Evolutionary conservation across 2,797 vertebrate species (phyloP), one percentile per base, ranked within the genome.

Genomic region (Taeniopygia guttata): DNA sequence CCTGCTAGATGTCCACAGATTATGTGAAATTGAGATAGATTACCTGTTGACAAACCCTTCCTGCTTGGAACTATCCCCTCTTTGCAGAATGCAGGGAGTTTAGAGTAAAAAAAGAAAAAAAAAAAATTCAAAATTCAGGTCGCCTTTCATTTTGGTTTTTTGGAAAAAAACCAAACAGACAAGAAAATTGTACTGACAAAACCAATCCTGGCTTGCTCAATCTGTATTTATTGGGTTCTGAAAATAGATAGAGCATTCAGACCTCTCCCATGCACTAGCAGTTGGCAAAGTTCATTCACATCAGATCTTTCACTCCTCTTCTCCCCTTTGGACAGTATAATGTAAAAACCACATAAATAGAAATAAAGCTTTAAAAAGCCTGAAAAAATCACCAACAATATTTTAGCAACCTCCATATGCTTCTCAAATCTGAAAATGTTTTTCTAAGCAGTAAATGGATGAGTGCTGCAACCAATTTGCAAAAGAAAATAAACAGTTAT

Each of bases 161-260:
- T n/a, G n/a, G 32, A 17, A 45, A 63, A 64, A 90, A 85, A 11
- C 0, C 16, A 84, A 66, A 55, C 4, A 36, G 54, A 69, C 34
- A 81, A 87, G 72, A 92, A 94, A 92, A 93, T 56, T 77, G 46
- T 73, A 26, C 74, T 89, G 48, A 91, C 34, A 84, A 76, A 93
- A 78, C 26, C 59, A 81, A 22, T 63, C 12, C 70, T 45, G 22
- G 32, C 84, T 95, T 84, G 14, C 32, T 79, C 1, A 0, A n/a
- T 74, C 55, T 93, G 20, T 94, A 49, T 78, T 87, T 89, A 70
- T n/a, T 84, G 26, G 27, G 19, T 70, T 79, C 74, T 94, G 74
- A 92, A 95, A 84, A 80, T 42, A 83, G 49, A 78, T 58, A 51
- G 56, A 91, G 43, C 32, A 64, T 69, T 83, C 64, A 16, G 64